These are phyloP conservation scores for Nymphalis c-album DNA, from an alignment of 2,888 invertebrate genomes.

Conservation along the genomic window DNA sequence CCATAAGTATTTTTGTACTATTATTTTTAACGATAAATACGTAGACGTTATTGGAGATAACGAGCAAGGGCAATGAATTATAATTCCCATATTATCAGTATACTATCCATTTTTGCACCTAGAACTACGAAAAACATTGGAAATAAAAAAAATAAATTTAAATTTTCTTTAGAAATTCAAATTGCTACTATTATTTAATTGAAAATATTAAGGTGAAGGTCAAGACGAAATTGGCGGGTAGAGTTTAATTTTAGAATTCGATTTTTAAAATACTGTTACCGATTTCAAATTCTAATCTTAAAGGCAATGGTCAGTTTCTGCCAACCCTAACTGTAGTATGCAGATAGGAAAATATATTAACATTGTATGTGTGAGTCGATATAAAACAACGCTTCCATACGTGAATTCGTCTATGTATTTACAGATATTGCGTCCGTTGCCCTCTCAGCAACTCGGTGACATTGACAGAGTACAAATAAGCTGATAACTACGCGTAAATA, in stretches of 20 bases:
- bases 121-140: constrained; percentile 16
- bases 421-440: constrained; percentile 77
- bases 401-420: constrained; percentile 56
- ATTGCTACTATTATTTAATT: not conserved
- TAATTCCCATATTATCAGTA: constrained; percentile 50
- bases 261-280: not conserved
- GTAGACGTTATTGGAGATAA: constrained; percentile 55
- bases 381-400: constrained; percentile 38
- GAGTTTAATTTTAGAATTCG: too few species aligned
- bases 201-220: not conserved
- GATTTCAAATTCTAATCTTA: too few species aligned
- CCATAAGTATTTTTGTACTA: constrained; percentile 33
- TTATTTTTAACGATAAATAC: constrained; percentile 36
- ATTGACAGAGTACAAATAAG: constrained; percentile 77
- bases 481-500: constrained; percentile 68
- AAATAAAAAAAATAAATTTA: constrained; percentile 9
- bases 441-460: constrained; percentile 78
- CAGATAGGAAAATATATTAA: constrained; percentile 43
- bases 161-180: not conserved
- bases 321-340: constrained; percentile 37
- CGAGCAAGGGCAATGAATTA: constrained; percentile 68
- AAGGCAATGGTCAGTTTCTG: constrained; percentile 16
- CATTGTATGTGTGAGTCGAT: constrained; percentile 32
- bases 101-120: constrained; percentile 22
- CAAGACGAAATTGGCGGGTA: not conserved